phyloP scores from a whole-genome alignment of 2,797 vertebrate genomes.

The Paramormyrops hopkinsi region DNA sequence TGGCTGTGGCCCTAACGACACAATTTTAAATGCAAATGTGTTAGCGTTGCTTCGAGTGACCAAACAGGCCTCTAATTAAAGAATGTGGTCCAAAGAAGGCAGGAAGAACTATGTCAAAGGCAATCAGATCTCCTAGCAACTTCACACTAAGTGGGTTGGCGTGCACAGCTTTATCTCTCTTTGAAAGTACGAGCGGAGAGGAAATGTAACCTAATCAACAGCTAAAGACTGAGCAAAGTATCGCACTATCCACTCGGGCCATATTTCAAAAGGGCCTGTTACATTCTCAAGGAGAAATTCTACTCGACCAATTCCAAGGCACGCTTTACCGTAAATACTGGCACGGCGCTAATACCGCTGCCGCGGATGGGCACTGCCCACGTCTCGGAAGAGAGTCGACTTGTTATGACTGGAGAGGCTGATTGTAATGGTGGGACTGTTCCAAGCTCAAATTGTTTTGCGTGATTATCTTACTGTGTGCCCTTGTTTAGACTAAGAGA shows the following conservation, averaged over 20 bases:
- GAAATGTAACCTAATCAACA: constrained; percentile 38
- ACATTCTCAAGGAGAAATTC: constrained; percentile 27
- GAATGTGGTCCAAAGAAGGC: not conserved
- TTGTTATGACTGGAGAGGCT: constrained; percentile 50
- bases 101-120: not conserved
- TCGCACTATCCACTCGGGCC: constrained; percentile 31
- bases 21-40: not conserved
- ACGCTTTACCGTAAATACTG: constrained; percentile 17
- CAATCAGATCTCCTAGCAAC: not conserved
- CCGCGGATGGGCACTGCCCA: constrained; percentile 10
- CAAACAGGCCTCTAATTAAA: not conserved
- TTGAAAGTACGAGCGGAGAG: not conserved
- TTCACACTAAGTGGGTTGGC: not conserved
- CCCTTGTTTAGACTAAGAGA: constrained; percentile 50
- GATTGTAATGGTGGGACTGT: constrained; percentile 40
- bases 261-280: constrained; percentile 47
- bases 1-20: not conserved
- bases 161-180: not conserved
- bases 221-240: constrained; percentile 36
- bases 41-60: not conserved
- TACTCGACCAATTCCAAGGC: constrained; percentile 14
- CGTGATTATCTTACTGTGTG: constrained; percentile 41
- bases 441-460: constrained; percentile 51
- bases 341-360: constrained; percentile 30
- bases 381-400: constrained; percentile 40